Percentiles rank a stretch among this genome's conserved stretches.
phyloP scores from a whole-genome alignment of 2,113 vertebrate genomes.

The Myotis davidii region DNA sequence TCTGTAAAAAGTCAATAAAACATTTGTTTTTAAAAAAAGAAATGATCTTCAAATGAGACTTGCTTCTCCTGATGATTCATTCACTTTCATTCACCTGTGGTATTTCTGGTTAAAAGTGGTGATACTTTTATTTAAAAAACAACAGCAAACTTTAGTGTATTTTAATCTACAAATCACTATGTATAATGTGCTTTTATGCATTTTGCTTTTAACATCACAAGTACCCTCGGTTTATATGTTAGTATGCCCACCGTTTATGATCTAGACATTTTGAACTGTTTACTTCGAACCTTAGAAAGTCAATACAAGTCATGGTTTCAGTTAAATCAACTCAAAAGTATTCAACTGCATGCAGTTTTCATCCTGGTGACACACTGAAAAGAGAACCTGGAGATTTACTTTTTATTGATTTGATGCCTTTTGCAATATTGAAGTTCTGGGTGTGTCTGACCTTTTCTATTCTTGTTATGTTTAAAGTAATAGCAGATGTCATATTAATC shows the following conservation, averaged over 20 bases:
- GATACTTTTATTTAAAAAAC: neutral
- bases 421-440: conserved; percentile 32
- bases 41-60: conserved; percentile 39
- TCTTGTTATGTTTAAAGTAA: neutral
- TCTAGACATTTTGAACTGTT: conserved; percentile 1
- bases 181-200: neutral
- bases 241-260: neutral
- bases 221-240: neutral
- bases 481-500: conserved; percentile 12
- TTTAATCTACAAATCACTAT: neutral
- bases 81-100: conserved; percentile 34
- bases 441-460: neutral
- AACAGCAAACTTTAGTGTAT: neutral
- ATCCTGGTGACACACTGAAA: neutral
- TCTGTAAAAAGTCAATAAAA: too few relatives aligned
- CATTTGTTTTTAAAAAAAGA: too few relatives aligned
- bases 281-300: neutral
- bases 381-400: neutral
- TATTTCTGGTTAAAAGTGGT: conserved; percentile 38
- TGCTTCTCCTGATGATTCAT: conserved; percentile 30
- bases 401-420: conserved; percentile 15
- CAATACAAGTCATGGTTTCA: neutral
- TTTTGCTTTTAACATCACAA: neutral
- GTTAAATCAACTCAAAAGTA: neutral
- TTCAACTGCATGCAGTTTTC: neutral